Conservation (phyloP, 1,140 invertebrate species). For the Pseudomyrmex concolor region DNA sequence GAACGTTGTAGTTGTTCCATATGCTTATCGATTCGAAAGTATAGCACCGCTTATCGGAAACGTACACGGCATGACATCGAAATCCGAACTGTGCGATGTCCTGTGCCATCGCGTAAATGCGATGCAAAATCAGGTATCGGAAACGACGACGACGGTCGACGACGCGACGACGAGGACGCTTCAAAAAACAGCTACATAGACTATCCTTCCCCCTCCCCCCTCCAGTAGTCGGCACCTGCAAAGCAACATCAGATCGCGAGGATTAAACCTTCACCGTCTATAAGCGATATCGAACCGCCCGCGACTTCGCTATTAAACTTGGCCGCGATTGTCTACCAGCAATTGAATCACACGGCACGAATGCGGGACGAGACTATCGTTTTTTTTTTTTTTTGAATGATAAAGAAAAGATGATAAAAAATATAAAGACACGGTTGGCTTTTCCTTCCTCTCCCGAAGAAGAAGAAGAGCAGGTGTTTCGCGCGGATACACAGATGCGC, state of each 20-base stretch:
- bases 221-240: constrained; percentile 2
- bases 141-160: not conserved
- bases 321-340: not conserved
- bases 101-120: not conserved
- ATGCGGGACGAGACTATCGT: not conserved
- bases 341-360: not conserved
- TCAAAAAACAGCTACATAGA: constrained; percentile 1
- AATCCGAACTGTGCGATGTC: constrained; percentile 4
- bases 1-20: not conserved
- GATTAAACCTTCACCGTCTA: constrained; percentile 11
- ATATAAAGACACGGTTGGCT: not conserved
- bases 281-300: constrained; percentile 6
- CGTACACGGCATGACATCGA: constrained; percentile 12
- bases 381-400: no score
- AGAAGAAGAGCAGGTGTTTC: constrained; percentile 22
- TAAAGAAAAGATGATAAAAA: constrained; percentile 9
- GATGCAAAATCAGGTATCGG: constrained; percentile 42
- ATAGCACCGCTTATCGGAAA: constrained; percentile 24
- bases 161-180: not conserved
- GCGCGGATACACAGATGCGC: not conserved
- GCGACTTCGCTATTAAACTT: constrained; percentile 19
- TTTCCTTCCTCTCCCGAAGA: not conserved
- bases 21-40: constrained; percentile 29
- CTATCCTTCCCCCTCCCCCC: no score
- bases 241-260: not conserved